Base-by-base conservation (phyloP, 2,113 vertebrate species). In the Smithornis capensis region DNA sequence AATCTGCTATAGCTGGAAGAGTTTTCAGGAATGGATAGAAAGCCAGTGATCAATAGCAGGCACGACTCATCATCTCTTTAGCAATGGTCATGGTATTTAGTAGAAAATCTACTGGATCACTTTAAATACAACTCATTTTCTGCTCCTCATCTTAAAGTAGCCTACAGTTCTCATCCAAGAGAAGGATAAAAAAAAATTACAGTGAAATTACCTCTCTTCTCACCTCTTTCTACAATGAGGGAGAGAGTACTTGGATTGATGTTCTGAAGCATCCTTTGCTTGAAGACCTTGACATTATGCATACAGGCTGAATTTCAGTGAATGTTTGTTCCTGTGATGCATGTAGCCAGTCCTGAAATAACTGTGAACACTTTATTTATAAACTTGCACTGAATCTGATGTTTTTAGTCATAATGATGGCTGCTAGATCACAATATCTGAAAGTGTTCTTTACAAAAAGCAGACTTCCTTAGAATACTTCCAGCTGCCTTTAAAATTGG, bases 11-110 rank as follows among this genome's bases (percentile, higher is more conserved):
- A 84, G 71, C 85, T 95, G 75, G 90, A 95, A 92, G 69, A 56
- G 44, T 77, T 96, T 96, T 87, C 56, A 69, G 87, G 73, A 96
- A 44, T 56, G 42, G 53, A 93, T 87, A 78, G 45, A 94, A 96
- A 95, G 77, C 62, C 91, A 95, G 55, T 71, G 52, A 90, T 93
- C 93, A 81, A 28, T 87, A 89, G 78, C 76, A 79, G 50, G 29
- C 62, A 38, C 88, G 74, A 89, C 52, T 85, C 84, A 56, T 95
- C 77, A 50, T 95, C 60, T 86, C 3, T 88, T 95, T 68, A 95
- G 50, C 77, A 91, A 49, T 83, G 83, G 53, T 93, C 47, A 45
- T 60, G 78, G 18, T 49, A 82, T 90, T 95, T 71, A 82, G 71
- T 80, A 55, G 64, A 59, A 94, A 86, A 81, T 40, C 38, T 55